Conservation (phyloP, 2,113 vertebrate genomes). For the Nettapus auritus region DNA sequence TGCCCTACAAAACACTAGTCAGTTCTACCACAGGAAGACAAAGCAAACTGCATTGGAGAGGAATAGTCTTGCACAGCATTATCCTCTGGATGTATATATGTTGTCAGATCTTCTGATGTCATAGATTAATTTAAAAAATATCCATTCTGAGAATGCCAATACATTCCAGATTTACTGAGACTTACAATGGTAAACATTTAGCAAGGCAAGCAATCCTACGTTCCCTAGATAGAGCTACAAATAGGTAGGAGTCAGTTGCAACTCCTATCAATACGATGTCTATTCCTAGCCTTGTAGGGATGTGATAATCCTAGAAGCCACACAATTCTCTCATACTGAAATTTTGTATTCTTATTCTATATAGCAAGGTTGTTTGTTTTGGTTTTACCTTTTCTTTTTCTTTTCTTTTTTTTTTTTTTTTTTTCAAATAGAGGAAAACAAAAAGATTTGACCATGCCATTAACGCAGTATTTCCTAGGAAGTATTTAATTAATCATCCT, state of each 20-base stretch:
- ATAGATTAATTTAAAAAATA: neutral
- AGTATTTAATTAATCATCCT: neutral
- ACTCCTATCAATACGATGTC: neutral
- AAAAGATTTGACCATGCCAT: neutral
- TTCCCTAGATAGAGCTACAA: neutral
- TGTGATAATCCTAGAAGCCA: neutral
- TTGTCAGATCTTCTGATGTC: neutral
- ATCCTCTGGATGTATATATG: neutral
- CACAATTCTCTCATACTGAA: neutral
- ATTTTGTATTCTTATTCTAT: neutral
- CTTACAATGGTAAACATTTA: neutral
- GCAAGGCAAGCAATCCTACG: neutral
- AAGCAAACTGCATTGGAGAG: neutral
- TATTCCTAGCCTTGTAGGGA: neutral
- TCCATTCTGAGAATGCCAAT: neutral
- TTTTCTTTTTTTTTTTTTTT: neutral
- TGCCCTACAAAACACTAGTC: neutral
- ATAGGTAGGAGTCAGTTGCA: neutral
- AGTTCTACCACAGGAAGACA: neutral
- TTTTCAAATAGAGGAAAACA: neutral
- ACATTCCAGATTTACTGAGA: neutral
- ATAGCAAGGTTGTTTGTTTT: neutral
- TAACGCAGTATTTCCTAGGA: neutral
- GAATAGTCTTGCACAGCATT: neutral
- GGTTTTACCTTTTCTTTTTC: neutral